A percentile compares a stretch with the other conserved stretches of the same genome.
Evolutionary conservation across 2,888 invertebrate species (phyloP).

Genomic region (Hanleya hanleyi): DNA sequence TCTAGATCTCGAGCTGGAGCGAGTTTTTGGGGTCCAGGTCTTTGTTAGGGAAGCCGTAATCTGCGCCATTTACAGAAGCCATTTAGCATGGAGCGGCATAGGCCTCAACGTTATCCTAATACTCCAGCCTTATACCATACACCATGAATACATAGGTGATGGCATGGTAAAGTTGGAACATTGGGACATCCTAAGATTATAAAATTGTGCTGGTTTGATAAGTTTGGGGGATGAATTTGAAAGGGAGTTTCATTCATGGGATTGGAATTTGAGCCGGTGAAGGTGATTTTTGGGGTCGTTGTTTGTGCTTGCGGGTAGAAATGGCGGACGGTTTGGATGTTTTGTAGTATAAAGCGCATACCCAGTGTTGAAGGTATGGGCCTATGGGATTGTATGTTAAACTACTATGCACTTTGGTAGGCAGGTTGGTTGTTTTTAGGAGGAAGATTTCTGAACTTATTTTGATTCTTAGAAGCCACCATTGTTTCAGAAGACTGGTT

Average conservation of each 20-base stretch:
- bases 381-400: neutral
- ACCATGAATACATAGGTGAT: conserved; percentile 11
- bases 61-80: conserved; percentile 6
- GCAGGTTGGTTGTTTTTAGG: neutral
- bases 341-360: conserved; percentile 3
- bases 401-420: neutral
- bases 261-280: conserved; percentile 53
- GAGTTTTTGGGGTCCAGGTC: neutral
- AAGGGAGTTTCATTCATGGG: conserved; percentile 68
- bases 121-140: conserved; percentile 10
- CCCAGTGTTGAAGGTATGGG: conserved; percentile 4
- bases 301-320: conserved; percentile 44
- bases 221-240: conserved; percentile 52
- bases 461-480: neutral
- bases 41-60: conserved; percentile 1
- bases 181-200: neutral
- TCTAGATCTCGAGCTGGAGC: neutral
- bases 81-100: conserved; percentile 8
- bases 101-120: conserved; percentile 5
- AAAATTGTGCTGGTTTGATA: neutral
- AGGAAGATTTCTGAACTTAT: neutral
- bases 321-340: conserved; percentile 51
- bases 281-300: conserved; percentile 67
- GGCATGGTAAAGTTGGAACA: conserved; percentile 2
- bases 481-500: conserved; percentile 23